Base-by-base conservation (phyloP, 2,888 invertebrate species). In the Chalcosyrphus nemorum region DNA sequence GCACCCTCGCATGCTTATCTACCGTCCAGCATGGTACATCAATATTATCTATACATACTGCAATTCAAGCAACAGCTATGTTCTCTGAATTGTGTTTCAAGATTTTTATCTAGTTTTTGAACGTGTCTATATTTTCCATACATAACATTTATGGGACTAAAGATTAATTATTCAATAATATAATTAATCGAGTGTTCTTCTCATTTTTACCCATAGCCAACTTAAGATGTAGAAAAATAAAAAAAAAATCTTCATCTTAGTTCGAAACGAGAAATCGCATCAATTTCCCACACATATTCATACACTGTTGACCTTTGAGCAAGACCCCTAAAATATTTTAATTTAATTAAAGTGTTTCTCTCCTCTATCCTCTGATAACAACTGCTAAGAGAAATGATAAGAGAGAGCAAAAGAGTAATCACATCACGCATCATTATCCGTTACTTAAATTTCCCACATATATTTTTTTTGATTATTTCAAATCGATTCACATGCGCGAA, bases 1-100 rank as follows among this genome's bases (percentile, higher is more conserved):
- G 66, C 74, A 80, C 80, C 66, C 74, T 72, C 72, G 7, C 21
- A 43, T 50, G 45, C 1, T 35, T 13, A 43, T 35, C 4, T n/a
- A 45, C 21, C 35, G n/a, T 45, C 6, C n/a, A 17, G n/a, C n/a
- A n/a, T n/a, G n/a, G 7, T 50, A 41, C 66, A 43, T 19, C 52
- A 13, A 4, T 21, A 47, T 21, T 19, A 47, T 27, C 38, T 21
- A 45, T 4, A 63, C 32, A 32, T 32, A 47, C 17, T 32, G n/a
- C 19, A 47, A n/a, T n/a, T n/a, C n/a, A n/a, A n/a, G n/a, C n/a
- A n/a, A n/a, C n/a, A n/a, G n/a, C n/a, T n/a, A n/a, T n/a, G n/a
- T n/a, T n/a, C n/a, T n/a, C n/a, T n/a, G n/a, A n/a, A n/a, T n/a
- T n/a, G n/a, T n/a, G n/a, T n/a, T n/a, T n/a, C n/a, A n/a, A n/a